phyloP scores from a whole-genome alignment of 2,888 invertebrate species.

The Xestoiulus laeticollis region DNA sequence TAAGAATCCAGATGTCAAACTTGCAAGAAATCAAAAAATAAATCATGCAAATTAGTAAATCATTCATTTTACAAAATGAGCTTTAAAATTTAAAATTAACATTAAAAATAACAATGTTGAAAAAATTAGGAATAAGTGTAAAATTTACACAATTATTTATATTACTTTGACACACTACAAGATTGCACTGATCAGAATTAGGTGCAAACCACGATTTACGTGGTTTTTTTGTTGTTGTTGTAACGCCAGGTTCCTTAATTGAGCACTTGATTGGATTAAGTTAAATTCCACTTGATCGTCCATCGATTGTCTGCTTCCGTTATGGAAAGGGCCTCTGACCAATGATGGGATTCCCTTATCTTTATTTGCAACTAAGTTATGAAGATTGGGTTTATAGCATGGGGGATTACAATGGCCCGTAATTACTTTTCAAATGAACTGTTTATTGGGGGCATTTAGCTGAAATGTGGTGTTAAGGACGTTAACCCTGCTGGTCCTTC shows the following conservation, averaged over 20 bases:
- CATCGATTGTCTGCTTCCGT: neutral
- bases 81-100: too few species aligned
- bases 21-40: too few species aligned
- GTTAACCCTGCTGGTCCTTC: neutral
- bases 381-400: slow-evolving; percentile 6
- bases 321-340: neutral
- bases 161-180: too few species aligned
- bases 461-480: neutral
- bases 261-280: neutral
- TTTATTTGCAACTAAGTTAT: slow-evolving; percentile 7
- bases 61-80: too few species aligned
- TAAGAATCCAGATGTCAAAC: too few species aligned
- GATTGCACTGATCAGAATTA: too few species aligned
- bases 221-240: neutral
- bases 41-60: too few species aligned
- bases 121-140: too few species aligned
- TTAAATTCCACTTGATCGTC: neutral
- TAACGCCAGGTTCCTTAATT: too few species aligned
- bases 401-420: neutral
- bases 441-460: neutral
- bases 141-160: too few species aligned
- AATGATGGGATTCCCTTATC: neutral
- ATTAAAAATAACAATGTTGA: too few species aligned
- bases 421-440: neutral
- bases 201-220: too few species aligned